phyloP scores from a whole-genome alignment of 53 echinoderm and acorn worm species.

The Stichopus horrens region DNA sequence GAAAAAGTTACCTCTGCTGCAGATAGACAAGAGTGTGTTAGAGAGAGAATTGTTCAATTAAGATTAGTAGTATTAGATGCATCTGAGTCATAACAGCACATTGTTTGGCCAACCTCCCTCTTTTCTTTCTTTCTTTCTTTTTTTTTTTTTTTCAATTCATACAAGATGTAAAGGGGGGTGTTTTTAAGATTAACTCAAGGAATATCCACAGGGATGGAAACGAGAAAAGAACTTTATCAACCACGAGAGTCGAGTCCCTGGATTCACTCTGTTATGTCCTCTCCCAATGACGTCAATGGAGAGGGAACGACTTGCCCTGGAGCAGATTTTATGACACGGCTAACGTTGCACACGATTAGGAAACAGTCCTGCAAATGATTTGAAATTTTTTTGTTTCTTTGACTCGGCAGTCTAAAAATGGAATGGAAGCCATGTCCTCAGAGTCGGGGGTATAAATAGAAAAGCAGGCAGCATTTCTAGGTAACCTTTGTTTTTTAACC shows the following conservation, averaged over 20 bases:
- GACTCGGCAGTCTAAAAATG: conserved; percentile 3
- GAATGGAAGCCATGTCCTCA: conserved; percentile 16
- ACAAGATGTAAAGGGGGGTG: conserved; percentile 6
- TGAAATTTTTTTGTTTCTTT: neutral
- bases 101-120: neutral
- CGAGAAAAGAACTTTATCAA: conserved; percentile 26
- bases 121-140: neutral
- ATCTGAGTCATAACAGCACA: neutral
- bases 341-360: conserved; percentile 11
- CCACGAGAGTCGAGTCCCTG: neutral
- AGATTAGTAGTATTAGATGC: neutral
- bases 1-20: neutral
- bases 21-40: neutral
- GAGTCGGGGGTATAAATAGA: conserved; percentile 13
- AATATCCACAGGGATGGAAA: conserved; percentile 18
- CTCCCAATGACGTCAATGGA: conserved; percentile 32
- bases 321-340: conserved; percentile 23
- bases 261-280: neutral
- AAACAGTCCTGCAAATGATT: neutral
- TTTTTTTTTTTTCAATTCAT: neutral
- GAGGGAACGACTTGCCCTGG: conserved; percentile 24
- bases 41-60: neutral
- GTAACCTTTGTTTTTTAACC: neutral
- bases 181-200: conserved; percentile 12
- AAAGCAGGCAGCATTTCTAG: neutral